phyloP scores from a whole-genome alignment of 2,113 vertebrate species.

The Poecile atricapillus region DNA sequence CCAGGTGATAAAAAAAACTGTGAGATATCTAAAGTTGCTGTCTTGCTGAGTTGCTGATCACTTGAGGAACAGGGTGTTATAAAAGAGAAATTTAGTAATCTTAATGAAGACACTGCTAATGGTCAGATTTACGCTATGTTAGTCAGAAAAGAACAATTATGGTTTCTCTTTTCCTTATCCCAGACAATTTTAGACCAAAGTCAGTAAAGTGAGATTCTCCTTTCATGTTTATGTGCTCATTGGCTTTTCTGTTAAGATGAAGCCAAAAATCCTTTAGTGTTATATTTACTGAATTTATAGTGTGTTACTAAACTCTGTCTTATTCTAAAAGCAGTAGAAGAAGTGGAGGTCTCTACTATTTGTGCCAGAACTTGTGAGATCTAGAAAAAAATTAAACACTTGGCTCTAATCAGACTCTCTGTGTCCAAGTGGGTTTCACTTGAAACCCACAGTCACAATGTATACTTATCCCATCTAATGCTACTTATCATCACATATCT shows the following conservation, averaged over 20 bases:
- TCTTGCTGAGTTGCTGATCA: not conserved
- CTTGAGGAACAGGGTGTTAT: not conserved
- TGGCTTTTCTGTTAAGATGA: not conserved
- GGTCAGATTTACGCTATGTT: not conserved
- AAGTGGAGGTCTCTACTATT: not conserved
- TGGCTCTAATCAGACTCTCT: not conserved
- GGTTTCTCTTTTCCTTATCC: not conserved
- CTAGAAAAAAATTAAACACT: not conserved
- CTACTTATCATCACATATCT: not conserved
- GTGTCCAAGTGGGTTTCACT: slow-evolving; percentile 5
- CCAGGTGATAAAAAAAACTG: not conserved
- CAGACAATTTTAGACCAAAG: not conserved
- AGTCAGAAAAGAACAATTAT: not conserved
- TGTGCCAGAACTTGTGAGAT: not conserved
- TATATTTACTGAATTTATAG: not conserved
- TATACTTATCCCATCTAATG: not conserved
- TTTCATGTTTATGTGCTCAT: not conserved
- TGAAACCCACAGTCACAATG: slow-evolving; percentile 21
- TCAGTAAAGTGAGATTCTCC: not conserved
- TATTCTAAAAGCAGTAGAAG: not conserved
- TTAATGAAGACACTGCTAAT: not conserved
- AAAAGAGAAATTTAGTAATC: not conserved
- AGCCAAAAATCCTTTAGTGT: not conserved
- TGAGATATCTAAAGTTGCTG: not conserved
- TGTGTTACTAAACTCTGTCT: not conserved